Conservation (phyloP, 2,797 vertebrate genomes). For the Coilia nasus region DNA sequence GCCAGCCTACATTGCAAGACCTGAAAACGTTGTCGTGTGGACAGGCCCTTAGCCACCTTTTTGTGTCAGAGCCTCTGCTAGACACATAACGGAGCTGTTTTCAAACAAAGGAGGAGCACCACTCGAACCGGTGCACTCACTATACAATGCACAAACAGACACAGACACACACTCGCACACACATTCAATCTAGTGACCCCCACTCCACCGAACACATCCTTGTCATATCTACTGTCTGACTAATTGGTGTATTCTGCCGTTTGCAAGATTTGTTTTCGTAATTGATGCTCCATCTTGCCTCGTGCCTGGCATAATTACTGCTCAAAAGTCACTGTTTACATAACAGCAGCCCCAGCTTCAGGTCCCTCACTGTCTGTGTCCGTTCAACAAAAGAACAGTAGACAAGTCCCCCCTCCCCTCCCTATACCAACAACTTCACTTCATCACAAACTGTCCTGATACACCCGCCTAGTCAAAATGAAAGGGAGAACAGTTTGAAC, state of each 20-base stretch:
- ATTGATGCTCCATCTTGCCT: conserved; percentile 38
- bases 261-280: conserved; percentile 39
- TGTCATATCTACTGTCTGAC: conserved; percentile 25
- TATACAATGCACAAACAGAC: background rate
- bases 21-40: too few species aligned
- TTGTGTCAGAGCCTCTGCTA: background rate
- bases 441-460: conserved; percentile 29
- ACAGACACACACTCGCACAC: background rate
- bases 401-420: background rate
- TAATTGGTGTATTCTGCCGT: conserved; percentile 30
- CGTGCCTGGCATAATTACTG: conserved; percentile 33
- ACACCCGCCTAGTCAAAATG: conserved; percentile 32
- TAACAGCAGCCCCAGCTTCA: background rate
- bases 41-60: too few species aligned
- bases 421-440: background rate
- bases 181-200: background rate
- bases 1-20: too few species aligned
- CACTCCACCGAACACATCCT: background rate
- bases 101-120: background rate
- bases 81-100: background rate
- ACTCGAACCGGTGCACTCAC: background rate
- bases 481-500: conserved; percentile 28
- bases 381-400: conserved; percentile 12
- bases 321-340: conserved; percentile 22
- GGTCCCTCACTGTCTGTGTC: background rate